Evolutionary conservation across 1,140 invertebrate species (phyloP).

Genomic region (Stegodyphus mimosarum): DNA sequence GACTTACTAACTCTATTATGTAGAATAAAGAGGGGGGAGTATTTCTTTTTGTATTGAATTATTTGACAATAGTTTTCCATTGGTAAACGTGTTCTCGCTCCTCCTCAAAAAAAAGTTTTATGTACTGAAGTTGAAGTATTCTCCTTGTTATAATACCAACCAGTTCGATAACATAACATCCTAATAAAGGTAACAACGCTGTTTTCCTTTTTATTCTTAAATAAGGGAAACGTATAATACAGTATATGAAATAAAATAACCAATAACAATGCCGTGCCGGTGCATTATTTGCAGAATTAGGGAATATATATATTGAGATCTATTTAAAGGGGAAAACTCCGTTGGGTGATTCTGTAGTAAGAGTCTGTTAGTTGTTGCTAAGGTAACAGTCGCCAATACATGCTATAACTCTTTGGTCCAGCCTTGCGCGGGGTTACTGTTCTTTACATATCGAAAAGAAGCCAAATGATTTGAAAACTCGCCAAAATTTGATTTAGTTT

Average conservation of each 20-base stretch:
- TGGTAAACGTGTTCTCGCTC: no score
- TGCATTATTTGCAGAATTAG: constrained; percentile 16
- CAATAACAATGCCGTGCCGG: neutral
- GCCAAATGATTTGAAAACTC: neutral
- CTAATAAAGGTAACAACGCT: neutral
- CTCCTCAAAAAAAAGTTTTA: no score
- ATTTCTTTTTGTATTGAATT: no score
- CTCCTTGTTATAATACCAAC: no score
- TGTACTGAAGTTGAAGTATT: no score
- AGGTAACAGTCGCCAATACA: constrained; percentile 47
- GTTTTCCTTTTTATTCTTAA: neutral
- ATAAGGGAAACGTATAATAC: no score
- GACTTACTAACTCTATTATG: no score
- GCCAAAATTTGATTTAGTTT: neutral
- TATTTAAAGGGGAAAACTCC: neutral
- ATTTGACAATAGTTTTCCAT: no score
- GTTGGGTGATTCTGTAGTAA: neutral
- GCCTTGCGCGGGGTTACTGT: constrained; percentile 1
- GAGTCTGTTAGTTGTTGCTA: constrained; percentile 4
- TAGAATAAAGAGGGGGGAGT: no score
- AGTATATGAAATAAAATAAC: neutral
- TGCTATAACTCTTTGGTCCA: constrained; percentile 22
- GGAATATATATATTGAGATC: neutral
- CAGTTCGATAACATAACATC: no score
- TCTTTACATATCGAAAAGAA: neutral